These are phyloP conservation scores for Ceratothoa steindachneri DNA, from an alignment of 2,888 invertebrate genomes.

Conservation along the genomic window DNA sequence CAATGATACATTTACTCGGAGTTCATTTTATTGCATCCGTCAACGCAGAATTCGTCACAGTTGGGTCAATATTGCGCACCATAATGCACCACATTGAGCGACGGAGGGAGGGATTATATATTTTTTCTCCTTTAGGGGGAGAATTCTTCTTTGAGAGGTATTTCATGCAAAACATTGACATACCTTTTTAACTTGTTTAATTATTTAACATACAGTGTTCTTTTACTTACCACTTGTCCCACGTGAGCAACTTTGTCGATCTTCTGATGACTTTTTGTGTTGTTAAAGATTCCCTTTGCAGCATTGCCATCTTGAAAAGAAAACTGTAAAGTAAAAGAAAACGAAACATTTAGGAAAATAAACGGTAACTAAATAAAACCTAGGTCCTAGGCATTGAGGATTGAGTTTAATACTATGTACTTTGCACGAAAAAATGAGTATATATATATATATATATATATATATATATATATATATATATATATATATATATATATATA, in stretches of 20 bases:
- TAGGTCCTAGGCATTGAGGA: too few species aligned
- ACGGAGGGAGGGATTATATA: too few species aligned
- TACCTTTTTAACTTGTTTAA: not conserved
- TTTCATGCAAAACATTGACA: not conserved
- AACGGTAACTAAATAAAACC: too few species aligned
- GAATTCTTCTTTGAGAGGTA: too few species aligned
- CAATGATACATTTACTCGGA: too few species aligned
- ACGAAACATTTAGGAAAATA: not conserved
- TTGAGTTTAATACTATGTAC: too few species aligned
- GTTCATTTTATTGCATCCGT: too few species aligned
- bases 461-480: conserved; percentile 24
- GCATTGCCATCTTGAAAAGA: conserved; percentile 45
- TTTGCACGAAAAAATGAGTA: not conserved
- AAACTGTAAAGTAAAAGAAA: conserved; percentile 27
- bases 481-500: conserved; percentile 22
- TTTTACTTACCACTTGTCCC: conserved; percentile 46
- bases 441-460: conserved; percentile 21
- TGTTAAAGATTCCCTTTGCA: conserved; percentile 37
- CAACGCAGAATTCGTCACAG: too few species aligned
- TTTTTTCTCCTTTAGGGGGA: too few species aligned
- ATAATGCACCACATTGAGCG: too few species aligned
- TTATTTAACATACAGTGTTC: not conserved
- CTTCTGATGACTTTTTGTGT: conserved; percentile 34
- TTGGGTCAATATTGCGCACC: too few species aligned
- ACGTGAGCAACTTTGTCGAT: conserved; percentile 45